These are phyloP conservation scores for Caenorhabditis tropicalis DNA, from an alignment of 1,140 invertebrate genomes.

Conservation along the genomic window DNA sequence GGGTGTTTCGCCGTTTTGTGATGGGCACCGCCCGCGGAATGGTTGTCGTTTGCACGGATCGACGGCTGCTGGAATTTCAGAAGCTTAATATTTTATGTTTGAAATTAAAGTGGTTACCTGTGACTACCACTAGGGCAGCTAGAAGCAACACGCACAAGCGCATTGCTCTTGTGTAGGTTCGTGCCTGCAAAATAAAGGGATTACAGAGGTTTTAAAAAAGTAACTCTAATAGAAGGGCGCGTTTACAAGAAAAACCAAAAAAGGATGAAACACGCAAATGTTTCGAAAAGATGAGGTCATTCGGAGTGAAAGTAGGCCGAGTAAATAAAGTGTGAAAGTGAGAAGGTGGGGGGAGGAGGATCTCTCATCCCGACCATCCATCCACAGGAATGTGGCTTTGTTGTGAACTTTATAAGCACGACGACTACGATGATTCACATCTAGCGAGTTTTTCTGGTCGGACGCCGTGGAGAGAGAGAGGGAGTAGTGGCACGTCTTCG, in stretches of 20 bases:
- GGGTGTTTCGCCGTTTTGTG: constrained; percentile 56
- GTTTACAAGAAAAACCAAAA: neutral
- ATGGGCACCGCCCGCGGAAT: constrained; percentile 69
- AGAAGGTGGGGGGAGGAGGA: neutral
- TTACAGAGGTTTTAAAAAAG: neutral
- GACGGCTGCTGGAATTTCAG: constrained; percentile 46
- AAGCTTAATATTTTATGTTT: neutral
- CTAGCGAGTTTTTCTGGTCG: constrained; percentile 2
- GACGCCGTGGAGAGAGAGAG: neutral
- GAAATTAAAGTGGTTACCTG: neutral
- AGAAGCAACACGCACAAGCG: constrained; percentile 39
- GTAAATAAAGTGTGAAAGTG: constrained; percentile 42
- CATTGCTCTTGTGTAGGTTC: neutral
- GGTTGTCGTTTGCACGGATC: constrained; percentile 72
- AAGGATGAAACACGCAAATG: neutral
- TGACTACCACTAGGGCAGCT: constrained; percentile 31
- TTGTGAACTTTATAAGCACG: constrained; percentile 40
- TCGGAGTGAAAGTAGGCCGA: constrained; percentile 24
- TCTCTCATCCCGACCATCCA: neutral
- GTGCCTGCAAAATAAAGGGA: neutral
- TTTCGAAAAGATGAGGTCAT: constrained; percentile 25
- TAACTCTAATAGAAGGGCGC: neutral
- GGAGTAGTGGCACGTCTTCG: neutral
- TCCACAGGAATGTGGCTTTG: neutral
- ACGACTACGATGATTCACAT: constrained; percentile 2